These are phyloP conservation scores for Acleris emargana DNA, from an alignment of 2,888 invertebrate genomes.

Conservation along the genomic window DNA sequence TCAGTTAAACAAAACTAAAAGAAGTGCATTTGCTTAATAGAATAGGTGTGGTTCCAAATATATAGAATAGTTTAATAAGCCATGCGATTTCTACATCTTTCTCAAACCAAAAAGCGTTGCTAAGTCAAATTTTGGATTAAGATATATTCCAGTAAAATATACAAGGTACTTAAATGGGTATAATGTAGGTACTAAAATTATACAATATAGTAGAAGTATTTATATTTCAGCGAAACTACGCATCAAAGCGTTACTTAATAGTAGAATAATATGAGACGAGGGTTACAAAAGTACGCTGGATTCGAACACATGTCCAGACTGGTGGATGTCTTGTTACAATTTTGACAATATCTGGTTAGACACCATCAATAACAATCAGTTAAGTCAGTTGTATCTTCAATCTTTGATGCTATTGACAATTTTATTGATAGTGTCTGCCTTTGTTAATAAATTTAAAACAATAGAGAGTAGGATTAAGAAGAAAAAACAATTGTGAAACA, in stretches of 20 bases:
- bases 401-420: not conserved
- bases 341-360: slow-evolving; percentile 37
- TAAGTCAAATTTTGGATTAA: slow-evolving; percentile 69
- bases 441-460: not conserved
- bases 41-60: slow-evolving; percentile 44
- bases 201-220: slow-evolving; percentile 75
- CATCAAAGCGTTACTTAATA: slow-evolving; percentile 78
- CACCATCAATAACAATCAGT: slow-evolving; percentile 1
- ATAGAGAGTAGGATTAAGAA: slow-evolving; percentile 11
- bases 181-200: slow-evolving; percentile 80
- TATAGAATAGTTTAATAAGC: slow-evolving; percentile 64
- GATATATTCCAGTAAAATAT: slow-evolving; percentile 76
- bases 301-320: slow-evolving; percentile 72
- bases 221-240: slow-evolving; percentile 79
- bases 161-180: slow-evolving; percentile 76
- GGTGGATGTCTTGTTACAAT: slow-evolving; percentile 59
- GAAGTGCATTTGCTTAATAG: slow-evolving; percentile 41
- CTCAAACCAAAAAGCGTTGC: slow-evolving; percentile 64
- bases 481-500: slow-evolving; percentile 20
- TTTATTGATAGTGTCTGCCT: slow-evolving; percentile 5
- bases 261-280: slow-evolving; percentile 74
- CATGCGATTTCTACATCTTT: slow-evolving; percentile 67
- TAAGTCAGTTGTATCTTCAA: not conserved
- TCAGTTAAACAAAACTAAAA: slow-evolving; percentile 41
- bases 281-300: slow-evolving; percentile 69